phyloP scores from a whole-genome alignment of 2,797 vertebrate genomes.

The Netta rufina region DNA sequence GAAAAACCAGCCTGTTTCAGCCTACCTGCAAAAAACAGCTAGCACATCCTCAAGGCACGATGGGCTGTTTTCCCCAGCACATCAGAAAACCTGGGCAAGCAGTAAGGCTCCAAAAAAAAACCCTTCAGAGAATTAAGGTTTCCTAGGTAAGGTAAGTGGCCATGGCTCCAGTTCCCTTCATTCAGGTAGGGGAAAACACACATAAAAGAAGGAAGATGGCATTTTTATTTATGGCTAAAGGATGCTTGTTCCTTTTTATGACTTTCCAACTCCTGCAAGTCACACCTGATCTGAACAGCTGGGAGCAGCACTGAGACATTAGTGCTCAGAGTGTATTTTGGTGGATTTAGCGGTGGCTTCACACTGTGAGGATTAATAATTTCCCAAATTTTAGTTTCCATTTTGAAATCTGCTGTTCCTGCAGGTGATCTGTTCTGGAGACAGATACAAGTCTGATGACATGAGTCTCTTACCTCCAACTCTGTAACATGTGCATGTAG shows the following conservation, averaged over 20 bases:
- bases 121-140: neutral
- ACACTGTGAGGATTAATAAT: neutral
- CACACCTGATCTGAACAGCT: neutral
- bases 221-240: neutral
- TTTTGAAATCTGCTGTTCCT: neutral
- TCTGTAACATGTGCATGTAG: rapidly evolving
- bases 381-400: neutral
- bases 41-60: too few species aligned
- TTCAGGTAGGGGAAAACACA: neutral
- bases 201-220: neutral
- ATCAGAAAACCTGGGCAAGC: neutral
- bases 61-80: rapidly evolving
- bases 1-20: neutral
- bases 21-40: neutral
- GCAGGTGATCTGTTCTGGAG: neutral
- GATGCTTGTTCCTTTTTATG: too few species aligned
- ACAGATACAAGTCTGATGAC: neutral
- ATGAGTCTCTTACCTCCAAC: neutral
- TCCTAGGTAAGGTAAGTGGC: neutral
- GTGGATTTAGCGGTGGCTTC: neutral
- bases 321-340: neutral
- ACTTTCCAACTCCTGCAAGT: too few species aligned
- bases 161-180: too few species aligned
- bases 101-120: neutral
- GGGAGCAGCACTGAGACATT: neutral